These are phyloP conservation scores for Rhaphigaster nebulosa DNA, from an alignment of 2,888 invertebrate genomes.

Conservation along the genomic window DNA sequence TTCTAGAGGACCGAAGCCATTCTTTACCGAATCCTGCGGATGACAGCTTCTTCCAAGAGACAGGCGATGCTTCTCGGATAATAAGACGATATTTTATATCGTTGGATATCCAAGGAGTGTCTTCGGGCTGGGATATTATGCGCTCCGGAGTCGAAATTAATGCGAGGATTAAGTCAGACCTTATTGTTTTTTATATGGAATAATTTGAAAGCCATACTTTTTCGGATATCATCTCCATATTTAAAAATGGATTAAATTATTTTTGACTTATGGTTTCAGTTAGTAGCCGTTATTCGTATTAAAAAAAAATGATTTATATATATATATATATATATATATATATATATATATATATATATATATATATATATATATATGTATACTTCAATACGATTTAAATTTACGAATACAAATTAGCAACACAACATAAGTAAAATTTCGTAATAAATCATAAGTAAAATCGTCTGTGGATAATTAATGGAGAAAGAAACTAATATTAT, in stretches of 20 bases:
- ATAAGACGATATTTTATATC: conserved; percentile 28
- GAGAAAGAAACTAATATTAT: no score
- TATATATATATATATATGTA: no score
- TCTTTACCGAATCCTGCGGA: neutral
- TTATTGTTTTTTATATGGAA: conserved; percentile 30
- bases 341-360: no score
- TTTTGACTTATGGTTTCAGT: neutral
- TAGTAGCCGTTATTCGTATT: neutral
- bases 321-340: no score
- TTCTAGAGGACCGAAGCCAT: neutral
- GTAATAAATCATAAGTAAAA: no score
- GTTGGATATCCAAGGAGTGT: neutral
- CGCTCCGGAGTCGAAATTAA: neutral
- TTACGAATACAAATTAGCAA: neutral
- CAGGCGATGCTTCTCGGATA: neutral
- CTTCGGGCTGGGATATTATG: neutral
- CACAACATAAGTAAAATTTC: no score
- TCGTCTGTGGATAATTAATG: no score
- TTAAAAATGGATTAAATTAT: neutral
- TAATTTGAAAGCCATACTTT: conserved; percentile 2
- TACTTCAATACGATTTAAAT: neutral
- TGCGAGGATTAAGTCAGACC: neutral
- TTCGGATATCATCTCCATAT: neutral
- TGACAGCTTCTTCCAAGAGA: neutral
- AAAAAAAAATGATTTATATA: neutral